Evolutionary conservation across 1,140 invertebrate species (phyloP), one percentile per base, ranked within the genome.

Genomic region (Agrypnia vestita): DNA sequence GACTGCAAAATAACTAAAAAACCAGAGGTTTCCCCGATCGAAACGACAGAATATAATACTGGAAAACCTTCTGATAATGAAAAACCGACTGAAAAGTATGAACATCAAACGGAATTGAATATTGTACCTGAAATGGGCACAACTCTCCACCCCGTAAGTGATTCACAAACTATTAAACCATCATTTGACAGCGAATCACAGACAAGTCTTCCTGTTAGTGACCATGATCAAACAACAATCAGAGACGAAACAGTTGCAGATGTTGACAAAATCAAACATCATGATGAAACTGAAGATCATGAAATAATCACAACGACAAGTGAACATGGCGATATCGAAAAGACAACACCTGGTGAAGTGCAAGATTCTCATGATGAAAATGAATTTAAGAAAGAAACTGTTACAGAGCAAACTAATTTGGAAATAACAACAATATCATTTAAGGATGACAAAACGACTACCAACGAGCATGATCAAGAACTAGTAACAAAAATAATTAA

Each of bases 1-100:
- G 82, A 73, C 44, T 83, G 82, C 51, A 73, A 73, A 53, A 53
- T 73, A 11, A 73, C 78, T 64, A 19, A 72, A 51, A 71, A 79
- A 61, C 19, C 10, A n/a, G 75, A 46, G 51, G 62, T 72, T 82
- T 59, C 47, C 46, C 74, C 73, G 83, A 53, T 44, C n/a, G 64
- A 69, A 49, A 17, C 15, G 10, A 17, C 15, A 46, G 64, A 69
- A 17, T 11, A 69, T 15, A 69, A 44, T 17, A 69, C 64, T 9
- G 21, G 46, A 69, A 35, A 35, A 35, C 25, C 25, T 1, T 35
- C 25, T 35, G 25, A 10, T n/a, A 77, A 46, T 55, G 62, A 74
- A 83, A 59, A 47, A 55, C 71, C 73, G 82, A 53, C 64, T 47
- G 64, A 69, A 49, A 17, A 49, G 15, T 15, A 17, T 69, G 64